A percentile compares a stretch with the other conserved stretches of the same genome.
Conservation (phyloP, 2,888 invertebrate species). For the Rhogogaster chlorosoma region DNA sequence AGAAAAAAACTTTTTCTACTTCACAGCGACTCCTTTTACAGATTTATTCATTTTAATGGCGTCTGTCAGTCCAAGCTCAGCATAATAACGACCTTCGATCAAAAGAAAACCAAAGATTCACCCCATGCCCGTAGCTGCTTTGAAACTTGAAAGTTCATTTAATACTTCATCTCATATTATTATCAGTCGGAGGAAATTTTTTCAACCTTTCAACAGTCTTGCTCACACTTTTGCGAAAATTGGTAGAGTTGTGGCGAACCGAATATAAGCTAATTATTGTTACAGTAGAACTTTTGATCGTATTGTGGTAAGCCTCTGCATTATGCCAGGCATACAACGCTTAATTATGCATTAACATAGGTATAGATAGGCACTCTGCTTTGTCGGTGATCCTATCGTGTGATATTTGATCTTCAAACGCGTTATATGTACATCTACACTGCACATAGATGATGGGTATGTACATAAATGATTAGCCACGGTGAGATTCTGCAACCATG, state of each 20-base stretch:
- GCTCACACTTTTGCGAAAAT: not conserved
- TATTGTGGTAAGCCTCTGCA: conserved; percentile 2
- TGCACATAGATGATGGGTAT: too few species aligned
- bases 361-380: not conserved
- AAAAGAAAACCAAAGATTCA: not conserved
- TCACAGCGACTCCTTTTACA: not conserved
- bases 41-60: conserved; percentile 6
- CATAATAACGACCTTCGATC: not conserved
- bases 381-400: conserved; percentile 16
- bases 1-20: not conserved
- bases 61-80: not conserved
- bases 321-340: not conserved
- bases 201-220: not conserved
- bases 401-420: conserved; percentile 19
- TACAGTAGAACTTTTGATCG: not conserved
- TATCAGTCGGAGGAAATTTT: not conserved
- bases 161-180: not conserved
- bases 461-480: too few species aligned
- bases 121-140: not conserved
- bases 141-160: not conserved
- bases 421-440: too few species aligned
- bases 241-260: not conserved
- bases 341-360: conserved; percentile 7
- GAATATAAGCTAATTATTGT: not conserved
- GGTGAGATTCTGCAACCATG: not conserved